Evolutionary conservation across 2,797 vertebrate genomes (phyloP), one percentile per base, ranked within the genome.

Genomic region (Balearica regulorum): DNA sequence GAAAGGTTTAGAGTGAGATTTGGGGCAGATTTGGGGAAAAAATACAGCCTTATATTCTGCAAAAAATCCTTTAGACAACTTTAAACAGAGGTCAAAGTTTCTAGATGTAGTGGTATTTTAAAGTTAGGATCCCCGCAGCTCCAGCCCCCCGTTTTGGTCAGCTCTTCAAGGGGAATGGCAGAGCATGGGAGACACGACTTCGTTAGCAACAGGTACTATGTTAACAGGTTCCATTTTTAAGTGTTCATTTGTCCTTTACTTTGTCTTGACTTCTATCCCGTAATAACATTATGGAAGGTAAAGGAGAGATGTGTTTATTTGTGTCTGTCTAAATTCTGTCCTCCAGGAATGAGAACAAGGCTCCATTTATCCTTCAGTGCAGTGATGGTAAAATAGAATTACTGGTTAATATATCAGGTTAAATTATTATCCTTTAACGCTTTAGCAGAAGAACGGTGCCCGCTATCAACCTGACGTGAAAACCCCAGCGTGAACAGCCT

Each of bases 341-440:
- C 83, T 76, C 61, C 69, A 88, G 90, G 90, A 77, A 41, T 3
- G 37, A 69, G 69, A 94, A 66, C 80, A 89, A 83, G 76, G 85
- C 55, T 83, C 26, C 77, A 57, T 85, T 92, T 53, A n/a, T 21
- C 80, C 80, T 73, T 61, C 96, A 84, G 65, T 4, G 31, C 37
- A 4, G 69, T 10, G 77, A 71, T 53, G 90, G n/a, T 55, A 29
- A 78, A 68, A 75, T 10, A 69, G 77, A 84, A 87, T 57, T 78
- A 72, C 72, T 65, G 69, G 61, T 60, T 68, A 21, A 89, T 51
- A 31, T 17, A 53, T 73, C 48, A 71, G 65, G 44, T 86, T 68
- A 70, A 92, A 11, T 78, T 60, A 39, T 64, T 75, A 49, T 24
- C 88, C 25, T 16, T 43, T 71, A 71, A 62, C 1, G 1, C 54